Conservation (phyloP, 2,113 vertebrate genomes). For the Vimba vimba region DNA sequence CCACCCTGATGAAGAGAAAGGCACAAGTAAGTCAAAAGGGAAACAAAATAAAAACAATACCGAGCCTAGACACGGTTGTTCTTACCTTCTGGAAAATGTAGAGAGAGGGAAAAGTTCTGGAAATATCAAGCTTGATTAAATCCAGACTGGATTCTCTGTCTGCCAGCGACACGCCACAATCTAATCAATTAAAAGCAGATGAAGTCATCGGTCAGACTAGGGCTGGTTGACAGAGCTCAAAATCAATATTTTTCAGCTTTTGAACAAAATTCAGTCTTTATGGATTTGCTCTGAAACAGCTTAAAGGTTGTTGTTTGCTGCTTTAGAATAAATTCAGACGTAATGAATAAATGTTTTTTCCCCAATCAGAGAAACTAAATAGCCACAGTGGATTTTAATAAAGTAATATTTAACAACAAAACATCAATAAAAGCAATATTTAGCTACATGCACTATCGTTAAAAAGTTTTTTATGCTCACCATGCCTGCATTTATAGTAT, state of each 20-base stretch:
- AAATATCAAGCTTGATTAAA: conserved; percentile 97
- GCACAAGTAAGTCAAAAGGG: background rate
- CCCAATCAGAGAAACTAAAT: background rate
- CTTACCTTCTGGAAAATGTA: conserved; percentile 96
- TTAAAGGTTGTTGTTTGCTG: background rate
- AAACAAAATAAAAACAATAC: background rate
- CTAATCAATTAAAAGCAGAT: conserved; percentile 64
- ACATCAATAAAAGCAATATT: background rate
- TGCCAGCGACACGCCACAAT: conserved; percentile 82
- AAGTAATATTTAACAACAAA: background rate
- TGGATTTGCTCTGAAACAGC: background rate
- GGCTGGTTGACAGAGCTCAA: background rate
- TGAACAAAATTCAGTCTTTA: background rate
- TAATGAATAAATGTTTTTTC: background rate
- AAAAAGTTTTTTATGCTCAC: background rate
- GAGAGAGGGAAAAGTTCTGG: conserved; percentile 91
- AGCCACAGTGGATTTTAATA: background rate
- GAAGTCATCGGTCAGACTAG: background rate
- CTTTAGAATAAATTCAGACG: background rate
- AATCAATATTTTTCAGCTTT: background rate
- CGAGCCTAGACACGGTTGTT: background rate
- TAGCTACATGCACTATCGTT: background rate
- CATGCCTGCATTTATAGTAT: background rate
- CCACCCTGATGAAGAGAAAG: conserved; percentile 79
- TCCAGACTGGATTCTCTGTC: conserved; percentile 95